Base-by-base conservation (phyloP, 2,888 invertebrate genomes). In the Drosophila fungiperda region DNA sequence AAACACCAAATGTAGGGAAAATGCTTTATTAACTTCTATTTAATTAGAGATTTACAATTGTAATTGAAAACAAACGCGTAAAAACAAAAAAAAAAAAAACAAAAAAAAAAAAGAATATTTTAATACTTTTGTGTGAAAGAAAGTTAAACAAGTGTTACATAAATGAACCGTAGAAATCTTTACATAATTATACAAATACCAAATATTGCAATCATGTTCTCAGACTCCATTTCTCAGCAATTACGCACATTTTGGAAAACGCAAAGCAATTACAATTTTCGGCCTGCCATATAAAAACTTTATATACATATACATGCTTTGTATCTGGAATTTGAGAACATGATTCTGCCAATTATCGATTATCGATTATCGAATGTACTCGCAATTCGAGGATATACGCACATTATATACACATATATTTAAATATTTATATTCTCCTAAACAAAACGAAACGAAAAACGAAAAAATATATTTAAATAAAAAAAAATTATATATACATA, bases 1-100 rank as follows among this genome's bases (percentile, higher is more conserved):
- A 66, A 79, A 79, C 74, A 79, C 71, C 78, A 78, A 82, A 54
- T 38, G 68, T 73, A 74, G 68, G 63, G 48, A 81, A 78, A 53
- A 76, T 66, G 73, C 68, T 80, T 76, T 77, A 76, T 60, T 64
- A 68, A 61, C 40, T 53, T 40, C 45, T 40, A 57, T 40, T 50
- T 40, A 70, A 54, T 55, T 62, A 67, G 45, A 62, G 20, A 55
- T 55, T 67, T 68, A 73, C 50, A 69, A 76, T 65, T 69, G 63
- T 76, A 71, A 59, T 64, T 53, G 17, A 36, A 36, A 54, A n/a
- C 17, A 26, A 54, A 23, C 17, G 29, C 20, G 42, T 26, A 26
- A 20, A 6, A 6, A 12, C 42, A 20, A 17, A 40, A 40, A 45
- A 20, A 40, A 40, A 15, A 45, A 20, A 6, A 7, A 12, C 45